Evolutionary conservation across 2,888 invertebrate species (phyloP), one percentile per base, ranked within the genome.

Genomic region (Dryobotodes eremita): DNA sequence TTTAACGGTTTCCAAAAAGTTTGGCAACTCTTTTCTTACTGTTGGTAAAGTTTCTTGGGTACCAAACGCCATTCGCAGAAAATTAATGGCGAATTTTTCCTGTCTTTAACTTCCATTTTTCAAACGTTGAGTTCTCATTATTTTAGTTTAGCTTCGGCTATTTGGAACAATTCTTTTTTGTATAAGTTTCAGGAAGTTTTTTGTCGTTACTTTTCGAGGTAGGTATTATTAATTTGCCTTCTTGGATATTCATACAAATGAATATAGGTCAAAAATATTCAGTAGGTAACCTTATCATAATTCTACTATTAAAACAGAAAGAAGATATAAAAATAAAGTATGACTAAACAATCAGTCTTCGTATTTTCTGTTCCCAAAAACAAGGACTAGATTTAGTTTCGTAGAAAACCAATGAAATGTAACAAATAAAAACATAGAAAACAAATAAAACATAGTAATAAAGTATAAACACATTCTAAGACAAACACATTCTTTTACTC

Each of bases 21-120:
- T 92, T 86, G 82, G 85, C 90, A 94, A 94, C 94, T 94, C 94
- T 93, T 95, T 95, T 93, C 93, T 93, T 91, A 89, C 85, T 89
- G 89, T 92, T 90, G 73, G 74, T 66, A 86, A 93, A 93, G 91
- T 93, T 94, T 81, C 86, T 76, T 73, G 42, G 76, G 90, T 90
- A 91, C 91, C 91, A 91, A 94, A 93, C 90, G 95, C 93, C 95
- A 92, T 94, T 94, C 89, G 89, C 95, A 95, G 94, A 92, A 92
- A 95, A 95, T 95, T 94, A 94, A 95, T 95, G 95, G 92, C 79
- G 76, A 89, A 91, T 84, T 89, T 91, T 92, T 92, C 89, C 89
- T 78, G 80, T 82, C 65, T 80, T 86, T 89, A 72, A 83, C 86
- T 83, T 85, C 91, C 91, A 92, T 92, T 93, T 92, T 90, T 93